Evolutionary conservation across 2,797 vertebrate genomes (phyloP).

Genomic region (Fringilla coelebs): DNA sequence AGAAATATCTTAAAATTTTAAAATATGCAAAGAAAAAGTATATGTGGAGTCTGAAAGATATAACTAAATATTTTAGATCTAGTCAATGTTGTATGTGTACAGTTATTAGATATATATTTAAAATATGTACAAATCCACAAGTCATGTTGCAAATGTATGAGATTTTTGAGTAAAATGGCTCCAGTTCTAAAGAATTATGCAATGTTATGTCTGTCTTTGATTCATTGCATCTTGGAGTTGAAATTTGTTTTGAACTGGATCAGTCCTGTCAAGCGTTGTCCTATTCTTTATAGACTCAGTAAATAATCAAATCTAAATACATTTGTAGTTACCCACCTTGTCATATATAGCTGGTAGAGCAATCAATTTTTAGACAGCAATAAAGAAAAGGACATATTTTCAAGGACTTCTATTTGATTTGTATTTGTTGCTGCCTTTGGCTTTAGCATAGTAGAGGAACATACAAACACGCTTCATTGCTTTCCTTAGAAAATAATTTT

Average conservation of each 20-base stretch:
- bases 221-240: not conserved
- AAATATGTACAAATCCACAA: not conserved
- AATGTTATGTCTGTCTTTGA: not conserved
- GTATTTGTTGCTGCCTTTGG: conserved; percentile 2
- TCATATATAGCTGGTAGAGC: not conserved
- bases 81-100: not conserved
- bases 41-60: not conserved
- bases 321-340: conserved; percentile 11
- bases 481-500: conserved; percentile 9
- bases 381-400: conserved; percentile 21
- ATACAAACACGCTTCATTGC: not conserved
- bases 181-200: not conserved
- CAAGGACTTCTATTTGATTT: conserved; percentile 30
- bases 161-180: not conserved
- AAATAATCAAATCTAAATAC: conserved; percentile 53
- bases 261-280: not conserved
- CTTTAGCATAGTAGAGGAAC: not conserved
- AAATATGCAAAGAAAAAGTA: not conserved
- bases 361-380: conserved; percentile 6
- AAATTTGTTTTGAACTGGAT: conserved; percentile 15
- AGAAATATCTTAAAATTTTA: not conserved
- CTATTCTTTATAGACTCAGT: not conserved
- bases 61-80: not conserved
- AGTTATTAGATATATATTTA: not conserved
- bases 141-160: not conserved